Percentiles rank a stretch among this genome's conserved stretches.
Evolutionary conservation across 92 coral and sea anemone species (phyloP).

Genomic region (Heteractis magnifica): DNA sequence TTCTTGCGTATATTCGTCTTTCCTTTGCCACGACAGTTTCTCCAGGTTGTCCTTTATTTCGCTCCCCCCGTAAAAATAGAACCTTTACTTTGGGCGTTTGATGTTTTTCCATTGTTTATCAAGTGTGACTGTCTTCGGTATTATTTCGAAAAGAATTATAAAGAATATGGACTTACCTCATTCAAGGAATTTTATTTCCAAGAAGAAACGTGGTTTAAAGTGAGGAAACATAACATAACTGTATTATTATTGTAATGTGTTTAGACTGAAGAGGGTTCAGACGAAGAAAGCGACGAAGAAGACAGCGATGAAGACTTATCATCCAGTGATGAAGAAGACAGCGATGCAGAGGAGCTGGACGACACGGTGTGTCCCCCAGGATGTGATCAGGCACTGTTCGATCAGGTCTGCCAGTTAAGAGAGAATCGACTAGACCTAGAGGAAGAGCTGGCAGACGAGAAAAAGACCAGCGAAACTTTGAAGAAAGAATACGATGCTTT

Average conservation of each 20-base stretch:
- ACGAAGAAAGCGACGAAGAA: conserved; percentile 96
- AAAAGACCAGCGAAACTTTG: conserved; percentile 86
- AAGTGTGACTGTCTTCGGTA: not conserved
- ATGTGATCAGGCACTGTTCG: conserved; percentile 85
- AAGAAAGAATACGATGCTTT: conserved; percentile 93
- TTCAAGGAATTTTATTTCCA: too few relatives aligned
- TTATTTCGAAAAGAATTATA: not conserved
- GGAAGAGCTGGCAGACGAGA: conserved; percentile 87
- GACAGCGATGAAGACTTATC: conserved; percentile 97
- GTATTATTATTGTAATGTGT: too few relatives aligned
- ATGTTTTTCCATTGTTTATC: too few relatives aligned
- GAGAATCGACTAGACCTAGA: conserved; percentile 88
- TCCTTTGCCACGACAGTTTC: not conserved
- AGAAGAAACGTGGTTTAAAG: too few relatives aligned
- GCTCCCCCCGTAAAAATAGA: not conserved
- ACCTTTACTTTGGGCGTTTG: not conserved
- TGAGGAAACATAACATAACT: too few relatives aligned
- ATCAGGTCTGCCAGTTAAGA: conserved; percentile 89
- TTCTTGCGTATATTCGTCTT: not conserved
- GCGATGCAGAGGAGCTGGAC: conserved; percentile 91
- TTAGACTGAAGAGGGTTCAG: conserved; percentile 81
- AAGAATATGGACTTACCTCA: too few relatives aligned
- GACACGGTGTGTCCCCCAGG: conserved; percentile 99
- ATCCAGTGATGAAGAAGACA: conserved; percentile 94
- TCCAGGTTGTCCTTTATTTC: not conserved